Conservation (phyloP, 2,888 invertebrate species). For the Mongoloraphidia duomilia region DNA sequence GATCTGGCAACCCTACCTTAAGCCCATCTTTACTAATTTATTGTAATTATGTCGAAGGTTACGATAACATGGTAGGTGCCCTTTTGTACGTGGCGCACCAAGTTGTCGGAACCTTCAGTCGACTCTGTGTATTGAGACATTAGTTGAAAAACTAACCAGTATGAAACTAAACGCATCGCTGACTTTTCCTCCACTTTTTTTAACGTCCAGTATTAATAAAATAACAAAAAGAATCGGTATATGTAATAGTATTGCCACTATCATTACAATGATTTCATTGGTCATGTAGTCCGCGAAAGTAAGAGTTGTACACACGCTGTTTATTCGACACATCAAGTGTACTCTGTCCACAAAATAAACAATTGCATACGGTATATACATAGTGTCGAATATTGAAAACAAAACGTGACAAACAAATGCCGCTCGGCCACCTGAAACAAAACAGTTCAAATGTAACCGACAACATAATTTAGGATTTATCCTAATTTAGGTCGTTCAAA, state of each 20-base stretch:
- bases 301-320: constrained; percentile 48
- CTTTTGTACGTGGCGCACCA: no score
- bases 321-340: constrained; percentile 54
- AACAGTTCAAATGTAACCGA: constrained; percentile 5
- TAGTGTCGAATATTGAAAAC: constrained; percentile 59
- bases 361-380: constrained; percentile 71
- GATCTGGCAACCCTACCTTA: no score
- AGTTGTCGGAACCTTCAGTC: no score
- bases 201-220: constrained; percentile 47
- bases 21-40: no score
- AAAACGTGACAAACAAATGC: constrained; percentile 56
- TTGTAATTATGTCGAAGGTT: no score
- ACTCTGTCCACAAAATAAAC: constrained; percentile 71
- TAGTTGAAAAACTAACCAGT: constrained; percentile 20
- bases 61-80: no score
- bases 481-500: no score
- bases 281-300: constrained; percentile 54
- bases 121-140: no score
- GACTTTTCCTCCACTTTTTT: constrained; percentile 47
- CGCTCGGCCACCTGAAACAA: constrained; percentile 44
- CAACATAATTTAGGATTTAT: no score
- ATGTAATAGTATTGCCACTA: constrained; percentile 49
- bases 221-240: constrained; percentile 52
- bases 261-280: constrained; percentile 52
- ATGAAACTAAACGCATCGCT: constrained; percentile 36